Conservation (phyloP, 2,797 vertebrate species). For the Bradypodion pumilum region DNA sequence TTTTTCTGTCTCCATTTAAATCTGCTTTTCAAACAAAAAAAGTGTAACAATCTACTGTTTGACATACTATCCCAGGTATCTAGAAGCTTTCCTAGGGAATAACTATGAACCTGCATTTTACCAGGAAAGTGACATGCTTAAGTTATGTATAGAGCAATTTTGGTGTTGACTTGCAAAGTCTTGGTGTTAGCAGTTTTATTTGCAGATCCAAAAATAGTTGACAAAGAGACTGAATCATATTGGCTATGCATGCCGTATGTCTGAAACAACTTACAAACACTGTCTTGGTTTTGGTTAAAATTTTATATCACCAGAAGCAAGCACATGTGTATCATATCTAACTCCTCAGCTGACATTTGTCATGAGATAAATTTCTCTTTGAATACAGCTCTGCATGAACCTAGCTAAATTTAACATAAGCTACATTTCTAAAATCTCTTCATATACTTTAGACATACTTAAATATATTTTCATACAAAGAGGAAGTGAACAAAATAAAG, state of each 20-base stretch:
- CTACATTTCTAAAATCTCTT: background rate
- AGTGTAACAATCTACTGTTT: slow-evolving; percentile 25
- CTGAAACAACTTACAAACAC: slow-evolving; percentile 27
- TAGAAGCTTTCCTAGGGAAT: slow-evolving; percentile 22
- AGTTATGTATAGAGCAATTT: slow-evolving; percentile 30
- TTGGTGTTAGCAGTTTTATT: slow-evolving; percentile 43
- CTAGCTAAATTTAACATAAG: slow-evolving; percentile 6
- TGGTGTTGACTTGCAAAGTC: slow-evolving; percentile 51
- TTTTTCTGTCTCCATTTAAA: background rate
- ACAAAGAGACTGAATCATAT: slow-evolving; percentile 45
- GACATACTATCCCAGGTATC: slow-evolving; percentile 21
- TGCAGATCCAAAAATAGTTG: slow-evolving; percentile 46
- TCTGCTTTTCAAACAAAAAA: background rate
- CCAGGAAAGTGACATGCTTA: slow-evolving; percentile 26
- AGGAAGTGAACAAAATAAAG: slow-evolving; percentile 10
- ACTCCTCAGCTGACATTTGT: slow-evolving; percentile 21
- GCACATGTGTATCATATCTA: slow-evolving; percentile 36
- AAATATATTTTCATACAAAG: background rate
- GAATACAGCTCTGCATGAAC: slow-evolving; percentile 44
- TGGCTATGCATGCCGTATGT: slow-evolving; percentile 36
- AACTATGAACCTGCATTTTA: slow-evolving; percentile 41
- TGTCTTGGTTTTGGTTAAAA: slow-evolving; percentile 17
- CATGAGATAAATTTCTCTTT: slow-evolving; percentile 22
- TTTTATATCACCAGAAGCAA: slow-evolving; percentile 42
- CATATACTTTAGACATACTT: background rate